Evolutionary conservation across 2,113 vertebrate species (phyloP), one percentile per base, ranked within the genome.

Genomic region (Coreoperca whiteheadi): DNA sequence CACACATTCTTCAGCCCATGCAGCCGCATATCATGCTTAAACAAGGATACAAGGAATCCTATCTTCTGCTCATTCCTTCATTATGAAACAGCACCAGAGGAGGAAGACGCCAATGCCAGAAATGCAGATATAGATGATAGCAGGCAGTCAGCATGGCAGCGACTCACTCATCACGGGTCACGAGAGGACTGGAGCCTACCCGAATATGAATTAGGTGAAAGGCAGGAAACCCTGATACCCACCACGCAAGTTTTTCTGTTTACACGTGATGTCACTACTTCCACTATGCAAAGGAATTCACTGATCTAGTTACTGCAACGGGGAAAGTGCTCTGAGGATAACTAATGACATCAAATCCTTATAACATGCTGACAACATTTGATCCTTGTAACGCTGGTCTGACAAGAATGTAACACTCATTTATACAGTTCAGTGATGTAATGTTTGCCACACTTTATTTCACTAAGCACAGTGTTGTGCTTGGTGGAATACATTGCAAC

Each of bases 1-100:
- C 90, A 84, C 91, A 95, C 96, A 97, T 98, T 98, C 94, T 94
- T 99, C 97, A 98, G 94, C 83, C 86, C 91, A 90, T 94, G 94
- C 93, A 95, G 93, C 93, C 88, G 89, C 95, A 95, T 95, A 97
- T 97, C 96, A 95, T 83, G 85, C 83, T 94, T 95, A 92, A 96
- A 95, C 94, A 95, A 95, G 95, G 37, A 57, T 81, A 89, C 91
- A 85, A 88, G 87, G 83, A 89, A 84, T 88, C 82, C 85, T 87
- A 92, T 94, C 88, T 80, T 76, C 88, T 50, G 39, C 79, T 84
- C 82, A 76, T 91, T 88, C 61, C 84, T 79, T 91, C 77, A 83
- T 85, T 70, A 87, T 71, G 79, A 72, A 77, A 63, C 51, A 12
- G 78, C 59, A 65, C 66, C 64, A 32, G 54, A 82, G 78, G 88